A percentile compares a stretch with the other conserved stretches of the same genome.
phyloP scores from a whole-genome alignment of 2,797 vertebrate genomes.

The Gymnodraco acuticeps region DNA sequence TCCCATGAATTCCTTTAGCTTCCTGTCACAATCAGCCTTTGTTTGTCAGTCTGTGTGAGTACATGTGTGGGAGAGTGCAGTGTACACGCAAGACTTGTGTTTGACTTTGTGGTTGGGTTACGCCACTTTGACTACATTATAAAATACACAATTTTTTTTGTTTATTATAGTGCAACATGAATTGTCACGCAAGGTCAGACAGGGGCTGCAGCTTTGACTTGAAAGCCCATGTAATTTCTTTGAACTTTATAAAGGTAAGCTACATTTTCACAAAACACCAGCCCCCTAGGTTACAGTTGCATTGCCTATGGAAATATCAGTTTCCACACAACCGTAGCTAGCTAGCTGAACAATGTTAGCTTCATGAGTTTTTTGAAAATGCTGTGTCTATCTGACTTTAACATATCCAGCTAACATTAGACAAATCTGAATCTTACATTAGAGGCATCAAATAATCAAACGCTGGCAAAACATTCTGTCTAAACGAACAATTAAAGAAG shows the following conservation, averaged over 20 bases:
- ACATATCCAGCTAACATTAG: neutral
- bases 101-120: constrained; percentile 23
- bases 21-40: constrained; percentile 65
- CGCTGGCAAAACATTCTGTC: too few relatives aligned
- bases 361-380: neutral
- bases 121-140: constrained; percentile 12
- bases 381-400: neutral
- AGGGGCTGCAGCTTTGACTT: neutral
- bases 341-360: neutral
- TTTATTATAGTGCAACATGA: neutral
- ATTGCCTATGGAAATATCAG: neutral
- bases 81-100: constrained; percentile 34
- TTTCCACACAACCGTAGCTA: neutral
- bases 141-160: neutral
- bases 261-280: neutral
- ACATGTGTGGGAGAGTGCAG: constrained; percentile 44
- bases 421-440: neutral
- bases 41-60: constrained; percentile 43
- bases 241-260: neutral
- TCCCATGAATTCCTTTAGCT: constrained; percentile 48
- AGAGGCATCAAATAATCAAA: neutral
- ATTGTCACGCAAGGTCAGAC: neutral
- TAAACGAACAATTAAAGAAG: too few relatives aligned
- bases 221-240: neutral
- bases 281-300: neutral